These are phyloP conservation scores for Sphaerophoria rueppellii DNA, from an alignment of 2,888 invertebrate species.

Conservation along the genomic window DNA sequence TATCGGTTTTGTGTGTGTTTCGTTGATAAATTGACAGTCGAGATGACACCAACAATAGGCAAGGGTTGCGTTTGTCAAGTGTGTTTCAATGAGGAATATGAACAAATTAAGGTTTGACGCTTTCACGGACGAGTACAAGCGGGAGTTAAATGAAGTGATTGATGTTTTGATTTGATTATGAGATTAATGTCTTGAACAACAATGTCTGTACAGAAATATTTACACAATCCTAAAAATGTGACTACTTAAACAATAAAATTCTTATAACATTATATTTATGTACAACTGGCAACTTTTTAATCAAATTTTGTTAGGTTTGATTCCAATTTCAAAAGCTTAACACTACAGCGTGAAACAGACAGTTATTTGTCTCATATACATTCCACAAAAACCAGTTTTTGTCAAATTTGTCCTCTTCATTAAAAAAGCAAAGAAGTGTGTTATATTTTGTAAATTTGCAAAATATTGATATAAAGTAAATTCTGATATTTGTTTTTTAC, in stretches of 20 bases:
- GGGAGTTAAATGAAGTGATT: constrained; percentile 12
- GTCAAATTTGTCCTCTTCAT: not conserved
- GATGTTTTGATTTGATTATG: constrained; percentile 2
- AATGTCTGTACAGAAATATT: not conserved
- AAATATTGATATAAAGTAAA: not conserved
- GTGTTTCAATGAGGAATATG: not conserved
- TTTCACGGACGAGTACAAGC: not conserved
- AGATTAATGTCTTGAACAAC: not conserved
- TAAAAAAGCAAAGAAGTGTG: not conserved
- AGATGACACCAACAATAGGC: constrained; percentile 49
- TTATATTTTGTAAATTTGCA: not conserved
- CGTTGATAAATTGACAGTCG: constrained; percentile 49
- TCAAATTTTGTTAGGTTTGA: too few relatives aligned
- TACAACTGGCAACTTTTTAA: too few relatives aligned
- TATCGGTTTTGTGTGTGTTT: constrained; percentile 27
- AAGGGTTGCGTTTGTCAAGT: not conserved
- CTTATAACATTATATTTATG: too few relatives aligned
- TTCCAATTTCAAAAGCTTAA: too few relatives aligned
- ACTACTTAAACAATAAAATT: too few relatives aligned
- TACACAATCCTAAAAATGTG: not conserved
- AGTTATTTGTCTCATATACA: not conserved
- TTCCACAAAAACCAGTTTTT: too few relatives aligned
- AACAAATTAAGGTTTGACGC: not conserved
- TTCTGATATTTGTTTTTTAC: not conserved
- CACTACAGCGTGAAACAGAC: too few relatives aligned